Conservation (phyloP, 2,888 invertebrate species). For the Melitaea athalia region DNA sequence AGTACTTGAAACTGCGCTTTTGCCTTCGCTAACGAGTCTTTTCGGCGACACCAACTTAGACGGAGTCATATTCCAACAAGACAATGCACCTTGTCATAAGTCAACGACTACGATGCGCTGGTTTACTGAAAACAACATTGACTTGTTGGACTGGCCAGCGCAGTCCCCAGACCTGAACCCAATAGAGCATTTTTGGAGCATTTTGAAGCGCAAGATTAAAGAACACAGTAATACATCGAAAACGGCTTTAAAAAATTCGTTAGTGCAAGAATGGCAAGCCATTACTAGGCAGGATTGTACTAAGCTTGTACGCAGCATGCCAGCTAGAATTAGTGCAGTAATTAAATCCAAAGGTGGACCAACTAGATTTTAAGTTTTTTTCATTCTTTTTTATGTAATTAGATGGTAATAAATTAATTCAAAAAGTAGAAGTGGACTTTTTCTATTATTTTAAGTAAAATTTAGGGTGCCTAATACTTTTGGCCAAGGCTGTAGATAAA, state of each 20-base stretch:
- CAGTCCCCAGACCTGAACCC: constrained; percentile 1
- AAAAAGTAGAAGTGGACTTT: no score
- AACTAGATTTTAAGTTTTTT: no score
- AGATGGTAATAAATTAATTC: no score
- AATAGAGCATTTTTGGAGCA: neutral
- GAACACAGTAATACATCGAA: neutral
- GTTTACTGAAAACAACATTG: neutral
- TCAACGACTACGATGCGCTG: neutral
- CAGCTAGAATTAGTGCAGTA: neutral
- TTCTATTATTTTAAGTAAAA: no score
- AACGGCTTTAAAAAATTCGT: neutral
- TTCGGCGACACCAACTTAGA: no score
- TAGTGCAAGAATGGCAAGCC: neutral
- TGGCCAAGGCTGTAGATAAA: no score
- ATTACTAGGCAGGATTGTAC: neutral
- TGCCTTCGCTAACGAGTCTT: no score
- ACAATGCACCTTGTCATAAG: neutral
- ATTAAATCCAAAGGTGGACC: no score
- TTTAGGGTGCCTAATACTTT: no score
- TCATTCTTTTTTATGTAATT: no score
- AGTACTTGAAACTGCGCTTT: no score
- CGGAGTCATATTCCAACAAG: no score
- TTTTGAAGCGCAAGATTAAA: constrained; percentile 4
- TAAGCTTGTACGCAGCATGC: neutral
- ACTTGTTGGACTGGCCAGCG: neutral